Conservation (phyloP, 2,888 invertebrate genomes). For the Pachymerium ferrugineum region DNA sequence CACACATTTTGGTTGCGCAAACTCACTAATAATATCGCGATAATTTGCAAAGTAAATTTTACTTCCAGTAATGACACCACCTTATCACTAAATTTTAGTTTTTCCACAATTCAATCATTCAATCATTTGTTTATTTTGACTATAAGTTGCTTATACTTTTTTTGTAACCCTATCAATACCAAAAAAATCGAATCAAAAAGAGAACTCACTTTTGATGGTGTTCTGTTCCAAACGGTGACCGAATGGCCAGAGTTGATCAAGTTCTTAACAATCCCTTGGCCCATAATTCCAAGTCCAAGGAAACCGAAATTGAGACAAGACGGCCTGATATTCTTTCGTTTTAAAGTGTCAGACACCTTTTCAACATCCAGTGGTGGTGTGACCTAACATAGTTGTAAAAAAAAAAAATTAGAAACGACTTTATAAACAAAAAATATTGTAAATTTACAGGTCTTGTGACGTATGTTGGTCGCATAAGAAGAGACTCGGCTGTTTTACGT, state of each 20-base stretch:
- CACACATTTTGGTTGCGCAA: too few species aligned
- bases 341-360: conserved; percentile 67
- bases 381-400: conserved; percentile 55
- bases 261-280: conserved; percentile 90
- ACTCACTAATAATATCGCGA: too few species aligned
- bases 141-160: not conserved
- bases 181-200: conserved; percentile 1
- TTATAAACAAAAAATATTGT: not conserved
- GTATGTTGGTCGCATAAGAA: conserved; percentile 64
- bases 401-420: not conserved
- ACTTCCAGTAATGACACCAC: not conserved
- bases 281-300: conserved; percentile 92
- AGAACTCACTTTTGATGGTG: conserved; percentile 74
- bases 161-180: not conserved
- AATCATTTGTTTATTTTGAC: not conserved
- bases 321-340: conserved; percentile 77
- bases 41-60: not conserved
- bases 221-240: conserved; percentile 90
- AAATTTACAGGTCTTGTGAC: conserved; percentile 64
- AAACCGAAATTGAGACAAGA: conserved; percentile 87
- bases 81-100: too few species aligned
- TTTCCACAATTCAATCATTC: not conserved
- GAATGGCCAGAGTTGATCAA: conserved; percentile 87
- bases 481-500: conserved; percentile 53
- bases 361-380: conserved; percentile 70